Base-by-base conservation (phyloP, 2,888 invertebrate species). In the Nomada ferruginata region DNA sequence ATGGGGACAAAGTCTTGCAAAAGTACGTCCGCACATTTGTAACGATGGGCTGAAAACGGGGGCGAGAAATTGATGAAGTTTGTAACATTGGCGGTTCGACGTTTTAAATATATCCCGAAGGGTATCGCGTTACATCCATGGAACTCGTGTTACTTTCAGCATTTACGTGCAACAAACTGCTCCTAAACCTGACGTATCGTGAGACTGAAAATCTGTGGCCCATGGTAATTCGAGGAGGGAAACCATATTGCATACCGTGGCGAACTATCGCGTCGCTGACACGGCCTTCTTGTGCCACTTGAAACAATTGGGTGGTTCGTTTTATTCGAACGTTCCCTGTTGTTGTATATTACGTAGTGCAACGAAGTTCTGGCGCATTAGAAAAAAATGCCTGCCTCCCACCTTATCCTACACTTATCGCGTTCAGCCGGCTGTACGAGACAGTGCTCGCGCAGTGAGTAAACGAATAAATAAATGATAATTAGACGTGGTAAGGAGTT, bases 201-300 rank as follows among this genome's bases (percentile, higher is more conserved):
- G 84, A 77, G 77, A 84, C 68, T 76, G 50, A 76, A 85, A 78
- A 84, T 75, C 69, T 69, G 76, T 65, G 57, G 76, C 59, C 52
- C 79, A 36, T 23, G 66, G 86, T 84, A 82, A 88, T 76, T 65
- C 42, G 72, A 87, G 86, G 66, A 76, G 86, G 68, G 84, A 88
- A 88, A 80, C 88, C 86, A 71, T 84, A 84, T 75, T 78, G 71
- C 83, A 83, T 83, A 71, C 78, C 71, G 71, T 75, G 83, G 68
- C 52, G 23, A 23, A 60, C 75, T 64, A 26, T 72, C 44, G 47
- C 52, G 50, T 75, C 78, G 23, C 11, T 75, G 50, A 78, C 80
- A 60, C 26, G 47, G 18, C 70, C 60, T 74, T 74, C 71, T 81
- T 81, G 26, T 57, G 57, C 61, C 64, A 66, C 18, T 18, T 3